Base-by-base conservation (phyloP, 2,113 vertebrate genomes). In the Daubentonia madagascariensis region DNA sequence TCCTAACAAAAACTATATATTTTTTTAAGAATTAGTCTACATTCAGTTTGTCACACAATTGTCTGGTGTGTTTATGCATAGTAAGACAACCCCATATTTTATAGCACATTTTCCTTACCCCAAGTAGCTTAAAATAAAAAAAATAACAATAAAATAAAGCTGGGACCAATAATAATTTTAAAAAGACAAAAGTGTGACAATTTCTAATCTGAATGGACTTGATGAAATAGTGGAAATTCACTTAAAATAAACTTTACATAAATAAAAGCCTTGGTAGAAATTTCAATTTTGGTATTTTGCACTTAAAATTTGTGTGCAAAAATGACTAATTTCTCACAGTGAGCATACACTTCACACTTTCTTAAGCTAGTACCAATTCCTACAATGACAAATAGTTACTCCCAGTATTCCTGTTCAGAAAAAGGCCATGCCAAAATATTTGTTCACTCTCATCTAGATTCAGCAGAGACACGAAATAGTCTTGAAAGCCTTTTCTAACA, bases 391-490 rank as follows among this genome's bases (percentile, higher is more conserved):
- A 65, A 52, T 54, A 17, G 80, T 28, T 32, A 37, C 17, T 50
- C 57, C 61, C 68, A n/a, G 23, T 35, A 81, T 50, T 70, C 45
- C 14, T 84, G 23, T 28, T 94, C 20, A 92, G 90, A 65, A 73
- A 89, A 86, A 80, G 17, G 14, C 23, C 37, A 12, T 63, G 48
- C 67, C 50, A 73, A 67, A 23, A 87, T 70, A 76, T 28, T 63
- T 93, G 61, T 76, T 94, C 40, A 37, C 18, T 35, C n/a, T 96
- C 63, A 70, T 81, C 59, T 63, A 92, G 79, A 84, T 95, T 89
- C 68, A 84, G 35, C 13, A 59, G 37, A 88, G n/a, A 45, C 23
- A 65, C 28, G 68, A 76, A 37, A 59, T 76, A 78, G 54, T 57
- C 37, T 43, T 90, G 63, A 81, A 45, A 61, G 10, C 4, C 18